Evolutionary conservation across 2,888 invertebrate genomes (phyloP).

Genomic region (Eremobia ochroleuca): DNA sequence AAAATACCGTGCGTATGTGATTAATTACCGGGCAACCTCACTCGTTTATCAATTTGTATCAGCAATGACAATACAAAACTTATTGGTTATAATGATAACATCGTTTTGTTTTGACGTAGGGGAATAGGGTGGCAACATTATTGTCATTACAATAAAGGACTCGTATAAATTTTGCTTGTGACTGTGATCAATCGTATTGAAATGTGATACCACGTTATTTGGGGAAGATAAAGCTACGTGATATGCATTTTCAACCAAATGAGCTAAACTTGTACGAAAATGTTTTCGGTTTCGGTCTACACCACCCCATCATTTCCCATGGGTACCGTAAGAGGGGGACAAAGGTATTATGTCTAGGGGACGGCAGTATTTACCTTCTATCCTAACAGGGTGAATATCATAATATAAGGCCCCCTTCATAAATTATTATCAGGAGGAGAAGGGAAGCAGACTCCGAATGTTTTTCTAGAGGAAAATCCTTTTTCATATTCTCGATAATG

Average conservation of each 20-base stretch:
- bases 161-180: not conserved
- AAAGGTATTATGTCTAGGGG: conserved; percentile 51
- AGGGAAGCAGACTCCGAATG: conserved; percentile 7
- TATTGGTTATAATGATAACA: conserved; percentile 63
- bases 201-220: not conserved
- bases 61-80: conserved; percentile 58
- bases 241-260: conserved; percentile 32
- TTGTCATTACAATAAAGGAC: conserved; percentile 27
- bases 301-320: conserved; percentile 54
- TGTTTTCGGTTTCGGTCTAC: conserved; percentile 32
- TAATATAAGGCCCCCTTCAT: conserved; percentile 49
- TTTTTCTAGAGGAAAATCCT: conserved; percentile 23
- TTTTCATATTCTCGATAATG: not conserved
- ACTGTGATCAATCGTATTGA: conserved; percentile 1
- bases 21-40: conserved; percentile 61
- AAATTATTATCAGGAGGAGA: conserved; percentile 49
- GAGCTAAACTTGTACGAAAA: conserved; percentile 25
- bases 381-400: conserved; percentile 58
- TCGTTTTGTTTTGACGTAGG: conserved; percentile 53
- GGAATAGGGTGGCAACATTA: conserved; percentile 44
- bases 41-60: conserved; percentile 67
- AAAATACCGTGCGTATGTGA: conserved; percentile 55
- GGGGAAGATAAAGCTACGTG: conserved; percentile 1
- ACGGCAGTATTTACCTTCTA: conserved; percentile 54
- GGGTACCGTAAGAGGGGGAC: conserved; percentile 51